phyloP scores from a whole-genome alignment of 2,888 invertebrate genomes.

The Limnephilus rhombicus region DNA sequence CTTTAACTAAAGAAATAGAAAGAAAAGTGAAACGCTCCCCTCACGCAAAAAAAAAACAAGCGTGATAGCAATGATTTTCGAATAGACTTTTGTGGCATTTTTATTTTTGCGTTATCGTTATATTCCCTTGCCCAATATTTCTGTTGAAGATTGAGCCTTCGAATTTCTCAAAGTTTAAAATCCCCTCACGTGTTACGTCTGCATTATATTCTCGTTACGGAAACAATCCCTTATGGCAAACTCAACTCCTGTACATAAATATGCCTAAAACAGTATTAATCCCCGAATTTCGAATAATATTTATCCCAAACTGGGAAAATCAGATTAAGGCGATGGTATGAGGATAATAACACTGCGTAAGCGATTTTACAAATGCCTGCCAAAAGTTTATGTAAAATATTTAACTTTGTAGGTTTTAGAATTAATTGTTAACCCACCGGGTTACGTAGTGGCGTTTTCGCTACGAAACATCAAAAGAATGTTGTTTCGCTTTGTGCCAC shows the following conservation, averaged over 20 bases:
- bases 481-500: too few species aligned
- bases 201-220: slow-evolving; percentile 43
- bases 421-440: neutral
- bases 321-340: slow-evolving; percentile 4
- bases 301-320: neutral
- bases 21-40: neutral
- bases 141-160: slow-evolving; percentile 39
- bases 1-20: neutral
- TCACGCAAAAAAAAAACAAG: neutral
- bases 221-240: slow-evolving; percentile 33
- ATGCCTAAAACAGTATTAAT: slow-evolving; percentile 51
- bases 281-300: slow-evolving; percentile 37
- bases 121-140: slow-evolving; percentile 16
- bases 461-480: too few species aligned
- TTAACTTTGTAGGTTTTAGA: neutral
- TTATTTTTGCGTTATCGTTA: slow-evolving; percentile 37
- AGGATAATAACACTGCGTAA: neutral
- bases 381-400: neutral
- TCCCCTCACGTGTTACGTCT: slow-evolving; percentile 45
- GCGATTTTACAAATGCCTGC: neutral
- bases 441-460: too few species aligned
- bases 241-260: slow-evolving; percentile 47
- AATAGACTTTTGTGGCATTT: neutral
- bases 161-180: slow-evolving; percentile 46
- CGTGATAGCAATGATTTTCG: neutral